Percentiles rank a stretch among this genome's conserved stretches.
These are phyloP conservation scores for Corvus hawaiiensis DNA, from an alignment of 2,113 vertebrate genomes.

Conservation along the genomic window DNA sequence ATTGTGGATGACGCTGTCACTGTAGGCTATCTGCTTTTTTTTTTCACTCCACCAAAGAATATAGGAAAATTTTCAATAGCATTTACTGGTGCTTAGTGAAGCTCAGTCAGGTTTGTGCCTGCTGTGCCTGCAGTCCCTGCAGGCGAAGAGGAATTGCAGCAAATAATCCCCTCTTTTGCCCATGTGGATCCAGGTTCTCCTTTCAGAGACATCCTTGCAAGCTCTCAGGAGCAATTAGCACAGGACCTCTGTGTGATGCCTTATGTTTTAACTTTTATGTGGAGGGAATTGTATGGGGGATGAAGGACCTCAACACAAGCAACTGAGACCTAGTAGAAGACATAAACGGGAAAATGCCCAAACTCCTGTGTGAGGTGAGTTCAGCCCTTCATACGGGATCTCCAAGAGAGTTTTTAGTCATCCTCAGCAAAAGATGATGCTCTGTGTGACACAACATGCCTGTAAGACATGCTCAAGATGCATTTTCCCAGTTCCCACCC, in stretches of 20 bases:
- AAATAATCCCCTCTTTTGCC: neutral
- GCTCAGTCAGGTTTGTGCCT: conserved; percentile 16
- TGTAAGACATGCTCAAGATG: neutral
- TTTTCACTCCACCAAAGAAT: neutral
- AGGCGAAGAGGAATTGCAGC: neutral
- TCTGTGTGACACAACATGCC: neutral
- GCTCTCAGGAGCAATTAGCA: neutral
- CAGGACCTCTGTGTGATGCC: neutral
- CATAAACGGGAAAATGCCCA: neutral
- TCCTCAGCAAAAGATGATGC: neutral
- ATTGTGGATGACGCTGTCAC: conserved; percentile 7
- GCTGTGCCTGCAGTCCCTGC: neutral
- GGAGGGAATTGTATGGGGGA: neutral
- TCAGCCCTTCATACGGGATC: neutral
- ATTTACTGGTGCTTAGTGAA: neutral
- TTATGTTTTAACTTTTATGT: too few species aligned
- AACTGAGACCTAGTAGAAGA: neutral
- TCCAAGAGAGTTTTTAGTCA: neutral
- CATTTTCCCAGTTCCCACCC: neutral
- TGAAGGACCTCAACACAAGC: neutral
- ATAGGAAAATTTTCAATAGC: neutral
- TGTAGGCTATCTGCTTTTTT: neutral
- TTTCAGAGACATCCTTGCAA: neutral
- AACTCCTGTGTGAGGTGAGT: neutral
- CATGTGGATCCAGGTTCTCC: neutral